A percentile compares a stretch with the other conserved stretches of the same genome.
Conservation (phyloP, 2,888 invertebrate genomes). For the Andrena bicolor region DNA sequence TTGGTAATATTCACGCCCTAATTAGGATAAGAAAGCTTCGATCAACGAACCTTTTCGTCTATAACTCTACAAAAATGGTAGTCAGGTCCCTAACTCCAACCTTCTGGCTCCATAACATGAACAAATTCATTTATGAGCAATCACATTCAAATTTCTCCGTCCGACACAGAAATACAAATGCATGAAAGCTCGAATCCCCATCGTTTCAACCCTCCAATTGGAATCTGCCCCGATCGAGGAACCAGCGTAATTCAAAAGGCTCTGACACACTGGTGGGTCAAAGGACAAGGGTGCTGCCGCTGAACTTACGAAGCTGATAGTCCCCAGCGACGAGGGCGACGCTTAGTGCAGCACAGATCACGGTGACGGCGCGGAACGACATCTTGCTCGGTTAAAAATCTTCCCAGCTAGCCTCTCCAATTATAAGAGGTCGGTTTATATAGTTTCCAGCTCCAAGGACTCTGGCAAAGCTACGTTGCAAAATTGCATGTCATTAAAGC, state of each 20-base stretch:
- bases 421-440: slow-evolving; percentile 83
- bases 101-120: too few relatives aligned
- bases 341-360: slow-evolving; percentile 55
- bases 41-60: too few relatives aligned
- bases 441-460: slow-evolving; percentile 84
- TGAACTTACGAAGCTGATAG: slow-evolving; percentile 66
- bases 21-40: not conserved
- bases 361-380: slow-evolving; percentile 66
- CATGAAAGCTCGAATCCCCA: too few relatives aligned
- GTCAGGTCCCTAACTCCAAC: too few relatives aligned
- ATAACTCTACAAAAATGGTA: not conserved
- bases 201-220: too few relatives aligned
- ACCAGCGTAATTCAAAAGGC: too few relatives aligned
- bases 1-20: not conserved
- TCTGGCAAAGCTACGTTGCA: slow-evolving; percentile 80
- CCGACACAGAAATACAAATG: too few relatives aligned
- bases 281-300: not conserved
- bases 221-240: too few relatives aligned
- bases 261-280: too few relatives aligned
- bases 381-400: slow-evolving; percentile 80
- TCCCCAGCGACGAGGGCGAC: slow-evolving; percentile 52
- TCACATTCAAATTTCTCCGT: too few relatives aligned
- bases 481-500: slow-evolving; percentile 84
- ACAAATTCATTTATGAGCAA: too few relatives aligned
- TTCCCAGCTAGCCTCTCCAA: slow-evolving; percentile 77